Percentiles rank a stretch among this genome's conserved stretches.
phyloP scores from a whole-genome alignment of 1,140 invertebrate genomes.

The Brachionus sp. region DNA sequence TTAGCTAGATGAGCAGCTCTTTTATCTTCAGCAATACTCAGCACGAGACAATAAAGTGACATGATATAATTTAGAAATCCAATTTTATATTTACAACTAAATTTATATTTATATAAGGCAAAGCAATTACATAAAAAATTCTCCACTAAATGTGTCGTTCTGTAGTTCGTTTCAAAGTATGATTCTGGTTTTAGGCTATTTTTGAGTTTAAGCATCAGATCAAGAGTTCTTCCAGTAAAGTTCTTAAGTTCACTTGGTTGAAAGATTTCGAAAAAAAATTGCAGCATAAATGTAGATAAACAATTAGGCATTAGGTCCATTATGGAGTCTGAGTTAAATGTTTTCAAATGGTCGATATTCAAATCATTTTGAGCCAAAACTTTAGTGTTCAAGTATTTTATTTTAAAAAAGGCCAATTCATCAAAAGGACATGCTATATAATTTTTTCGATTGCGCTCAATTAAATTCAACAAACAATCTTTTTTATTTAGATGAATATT shows the following conservation, averaged over 20 bases:
- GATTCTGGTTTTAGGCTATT: neutral
- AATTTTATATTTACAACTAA: neutral
- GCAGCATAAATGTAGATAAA: neutral
- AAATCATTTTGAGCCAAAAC: neutral
- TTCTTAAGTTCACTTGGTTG: constrained; percentile 20
- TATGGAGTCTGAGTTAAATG: neutral
- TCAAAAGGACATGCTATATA: neutral
- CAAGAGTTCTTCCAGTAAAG: neutral
- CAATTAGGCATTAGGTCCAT: constrained; percentile 11
- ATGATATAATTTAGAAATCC: constrained; percentile 23
- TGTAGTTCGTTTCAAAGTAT: neutral
- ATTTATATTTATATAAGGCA: constrained; percentile 27
- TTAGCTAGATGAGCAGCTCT: neutral
- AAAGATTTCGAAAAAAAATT: constrained; percentile 41
- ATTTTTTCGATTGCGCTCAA: constrained; percentile 4
- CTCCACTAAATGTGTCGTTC: neutral
- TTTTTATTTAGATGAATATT: neutral
- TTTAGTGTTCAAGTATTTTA: neutral
- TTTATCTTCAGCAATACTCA: neutral
- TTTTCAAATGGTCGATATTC: neutral
- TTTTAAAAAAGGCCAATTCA: neutral
- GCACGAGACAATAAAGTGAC: neutral
- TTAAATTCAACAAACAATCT: neutral
- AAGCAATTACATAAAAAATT: constrained; percentile 30
- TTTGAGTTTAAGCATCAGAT: constrained; percentile 4